Conservation (phyloP, 1,140 invertebrate species). For the Meloidogyne hapla region DNA sequence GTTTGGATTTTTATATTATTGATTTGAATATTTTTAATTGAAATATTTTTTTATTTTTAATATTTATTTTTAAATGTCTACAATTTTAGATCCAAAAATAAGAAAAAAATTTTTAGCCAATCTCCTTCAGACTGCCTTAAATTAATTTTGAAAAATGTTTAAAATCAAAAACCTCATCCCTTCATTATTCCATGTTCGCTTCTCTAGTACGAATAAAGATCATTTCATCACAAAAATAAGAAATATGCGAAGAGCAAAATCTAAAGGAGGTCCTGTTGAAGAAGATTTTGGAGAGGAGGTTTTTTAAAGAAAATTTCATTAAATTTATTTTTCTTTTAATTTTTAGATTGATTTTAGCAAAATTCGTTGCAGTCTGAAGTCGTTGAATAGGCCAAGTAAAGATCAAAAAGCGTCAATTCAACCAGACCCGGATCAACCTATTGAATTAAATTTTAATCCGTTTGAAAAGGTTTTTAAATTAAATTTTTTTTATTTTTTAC, state of each 20-base stretch:
- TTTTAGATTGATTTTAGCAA: slow-evolving; percentile 2
- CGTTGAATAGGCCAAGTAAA: not conserved
- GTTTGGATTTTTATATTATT: no score
- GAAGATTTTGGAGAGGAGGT: not conserved
- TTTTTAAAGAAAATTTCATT: not conserved
- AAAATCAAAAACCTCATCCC: not conserved
- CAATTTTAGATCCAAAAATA: no score
- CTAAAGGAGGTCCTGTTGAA: not conserved
- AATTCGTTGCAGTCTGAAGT: not conserved
- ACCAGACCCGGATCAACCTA: slow-evolving; percentile 64
- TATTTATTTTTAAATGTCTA: no score
- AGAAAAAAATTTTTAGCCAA: no score
- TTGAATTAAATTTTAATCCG: slow-evolving; percentile 77
- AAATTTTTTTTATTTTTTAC: not conserved
- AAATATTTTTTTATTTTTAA: not conserved
- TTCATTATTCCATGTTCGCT: not conserved
- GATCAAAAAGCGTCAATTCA: not conserved
- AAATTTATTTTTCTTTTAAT: no score
- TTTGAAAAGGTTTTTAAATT: slow-evolving; percentile 70
- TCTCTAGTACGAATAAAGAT: not conserved
- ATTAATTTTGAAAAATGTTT: not conserved
- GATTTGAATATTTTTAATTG: no score
- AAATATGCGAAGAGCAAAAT: not conserved
- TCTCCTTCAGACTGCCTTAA: no score
- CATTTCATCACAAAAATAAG: not conserved